Conservation (phyloP, 2,888 invertebrate species). For the Eulithis prunata region DNA sequence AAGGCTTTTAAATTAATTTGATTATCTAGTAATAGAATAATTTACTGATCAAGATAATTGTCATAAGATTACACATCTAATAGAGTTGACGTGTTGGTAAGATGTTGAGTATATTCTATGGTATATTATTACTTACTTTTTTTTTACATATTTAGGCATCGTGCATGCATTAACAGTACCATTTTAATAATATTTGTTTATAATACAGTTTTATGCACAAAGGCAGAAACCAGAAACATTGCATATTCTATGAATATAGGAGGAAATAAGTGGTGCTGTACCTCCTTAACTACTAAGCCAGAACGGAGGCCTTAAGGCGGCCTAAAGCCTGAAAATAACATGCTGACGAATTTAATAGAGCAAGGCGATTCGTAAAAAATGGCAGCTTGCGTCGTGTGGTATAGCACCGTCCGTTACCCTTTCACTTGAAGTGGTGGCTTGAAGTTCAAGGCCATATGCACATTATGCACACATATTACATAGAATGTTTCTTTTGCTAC, state of each 20-base stretch:
- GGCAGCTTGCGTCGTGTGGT: conserved; percentile 7
- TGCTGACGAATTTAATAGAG: no score
- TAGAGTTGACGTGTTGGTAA: neutral
- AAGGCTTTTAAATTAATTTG: neutral
- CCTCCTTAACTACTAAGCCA: no score
- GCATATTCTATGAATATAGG: no score
- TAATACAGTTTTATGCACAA: no score
- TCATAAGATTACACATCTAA: neutral
- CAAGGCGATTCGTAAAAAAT: neutral
- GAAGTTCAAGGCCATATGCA: conserved; percentile 26
- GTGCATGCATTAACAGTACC: no score
- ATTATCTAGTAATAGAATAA: neutral
- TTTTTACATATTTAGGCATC: no score
- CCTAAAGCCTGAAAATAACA: no score
- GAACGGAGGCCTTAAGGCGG: no score
- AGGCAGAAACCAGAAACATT: no score
- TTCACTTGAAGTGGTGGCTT: conserved; percentile 12
- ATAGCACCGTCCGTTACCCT: conserved; percentile 8
- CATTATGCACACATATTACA: neutral
- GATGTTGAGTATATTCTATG: neutral
- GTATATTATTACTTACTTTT: no score
- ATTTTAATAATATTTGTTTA: no score
- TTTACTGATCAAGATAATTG: neutral
- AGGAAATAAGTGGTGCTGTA: no score
- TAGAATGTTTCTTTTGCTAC: neutral